phyloP scores from a whole-genome alignment of 2,113 vertebrate species.

The Oncorhynchus keta region DNA sequence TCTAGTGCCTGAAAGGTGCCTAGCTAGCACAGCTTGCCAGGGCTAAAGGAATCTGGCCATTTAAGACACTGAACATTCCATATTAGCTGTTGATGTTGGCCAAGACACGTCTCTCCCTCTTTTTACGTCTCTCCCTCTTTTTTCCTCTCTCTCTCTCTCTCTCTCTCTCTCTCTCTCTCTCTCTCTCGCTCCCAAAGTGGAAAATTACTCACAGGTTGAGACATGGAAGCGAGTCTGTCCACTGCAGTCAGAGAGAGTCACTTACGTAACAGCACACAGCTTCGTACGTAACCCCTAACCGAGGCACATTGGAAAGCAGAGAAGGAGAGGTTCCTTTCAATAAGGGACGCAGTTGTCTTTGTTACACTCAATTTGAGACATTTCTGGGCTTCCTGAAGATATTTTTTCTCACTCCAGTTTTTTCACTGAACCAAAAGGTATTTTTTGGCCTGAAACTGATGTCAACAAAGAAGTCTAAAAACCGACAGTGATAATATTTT shows the following conservation, averaged over 20 bases:
- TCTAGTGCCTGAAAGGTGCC: conserved; percentile 1
- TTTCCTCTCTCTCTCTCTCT: no score
- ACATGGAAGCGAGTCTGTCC: conserved; percentile 29
- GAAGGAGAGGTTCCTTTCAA: neutral
- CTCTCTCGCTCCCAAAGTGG: conserved; percentile 14
- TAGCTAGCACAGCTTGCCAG: neutral
- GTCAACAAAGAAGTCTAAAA: neutral
- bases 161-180: neutral
- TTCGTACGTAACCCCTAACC: neutral
- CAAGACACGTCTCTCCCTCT: conserved; percentile 13
- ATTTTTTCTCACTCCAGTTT: neutral
- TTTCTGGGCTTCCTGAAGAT: neutral
- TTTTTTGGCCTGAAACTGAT: neutral
- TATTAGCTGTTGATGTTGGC: conserved; percentile 42
- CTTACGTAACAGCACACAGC: conserved; percentile 34
- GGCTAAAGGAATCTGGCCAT: conserved; percentile 15
- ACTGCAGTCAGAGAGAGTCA: conserved; percentile 10
- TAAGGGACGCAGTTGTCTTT: neutral
- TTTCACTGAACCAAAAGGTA: neutral
- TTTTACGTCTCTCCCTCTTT: no score
- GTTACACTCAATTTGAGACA: neutral
- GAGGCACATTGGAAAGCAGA: neutral
- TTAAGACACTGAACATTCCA: conserved; percentile 49
- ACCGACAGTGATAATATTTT: neutral
- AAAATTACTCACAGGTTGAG: conserved; percentile 53